Evolutionary conservation across 1,140 invertebrate species (phyloP).

Genomic region (Drosophila truncata): DNA sequence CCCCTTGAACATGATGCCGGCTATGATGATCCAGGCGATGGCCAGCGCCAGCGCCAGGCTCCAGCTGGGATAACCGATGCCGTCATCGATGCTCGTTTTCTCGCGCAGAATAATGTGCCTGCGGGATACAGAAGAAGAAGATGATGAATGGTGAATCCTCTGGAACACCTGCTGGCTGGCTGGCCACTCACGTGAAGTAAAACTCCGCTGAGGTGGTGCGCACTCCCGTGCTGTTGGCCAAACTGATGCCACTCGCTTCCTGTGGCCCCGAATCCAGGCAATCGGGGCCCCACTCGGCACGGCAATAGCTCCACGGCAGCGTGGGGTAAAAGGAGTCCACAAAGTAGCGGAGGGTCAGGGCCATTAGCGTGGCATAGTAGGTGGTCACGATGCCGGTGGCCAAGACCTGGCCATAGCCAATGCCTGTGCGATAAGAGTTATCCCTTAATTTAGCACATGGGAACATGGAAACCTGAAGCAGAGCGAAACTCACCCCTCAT

Average conservation of each 20-base stretch:
- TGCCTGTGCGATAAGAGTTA: slow-evolving; percentile 86
- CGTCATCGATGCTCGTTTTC: slow-evolving; percentile 89
- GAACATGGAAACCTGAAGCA: not conserved
- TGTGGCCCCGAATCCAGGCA: slow-evolving; percentile 69
- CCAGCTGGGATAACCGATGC: slow-evolving; percentile 91
- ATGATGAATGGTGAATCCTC: not conserved
- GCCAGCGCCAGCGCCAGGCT: slow-evolving; percentile 91
- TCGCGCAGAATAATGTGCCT: slow-evolving; percentile 90
- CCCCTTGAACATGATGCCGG: slow-evolving; percentile 91
- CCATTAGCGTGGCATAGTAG: slow-evolving; percentile 93
- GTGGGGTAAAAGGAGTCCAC: slow-evolving; percentile 87
- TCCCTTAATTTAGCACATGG: slow-evolving; percentile 12
- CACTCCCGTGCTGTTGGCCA: slow-evolving; percentile 16
- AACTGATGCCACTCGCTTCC: slow-evolving; percentile 13
- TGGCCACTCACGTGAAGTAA: slow-evolving; percentile 87
- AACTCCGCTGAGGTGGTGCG: slow-evolving; percentile 87
- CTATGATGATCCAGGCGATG: slow-evolving; percentile 92
- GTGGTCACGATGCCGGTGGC: slow-evolving; percentile 89
- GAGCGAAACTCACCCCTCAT: slow-evolving; percentile 87
- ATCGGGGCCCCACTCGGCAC: slow-evolving; percentile 86
- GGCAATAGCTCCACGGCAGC: slow-evolving; percentile 88
- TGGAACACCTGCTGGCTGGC: slow-evolving; percentile 4
- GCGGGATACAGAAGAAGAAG: slow-evolving; percentile 10
- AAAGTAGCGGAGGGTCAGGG: slow-evolving; percentile 90
- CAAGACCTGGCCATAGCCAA: slow-evolving; percentile 92